Evolutionary conservation across 2,113 vertebrate species (phyloP), one percentile per base, ranked within the genome.

Genomic region (Nannobrachium achirus): DNA sequence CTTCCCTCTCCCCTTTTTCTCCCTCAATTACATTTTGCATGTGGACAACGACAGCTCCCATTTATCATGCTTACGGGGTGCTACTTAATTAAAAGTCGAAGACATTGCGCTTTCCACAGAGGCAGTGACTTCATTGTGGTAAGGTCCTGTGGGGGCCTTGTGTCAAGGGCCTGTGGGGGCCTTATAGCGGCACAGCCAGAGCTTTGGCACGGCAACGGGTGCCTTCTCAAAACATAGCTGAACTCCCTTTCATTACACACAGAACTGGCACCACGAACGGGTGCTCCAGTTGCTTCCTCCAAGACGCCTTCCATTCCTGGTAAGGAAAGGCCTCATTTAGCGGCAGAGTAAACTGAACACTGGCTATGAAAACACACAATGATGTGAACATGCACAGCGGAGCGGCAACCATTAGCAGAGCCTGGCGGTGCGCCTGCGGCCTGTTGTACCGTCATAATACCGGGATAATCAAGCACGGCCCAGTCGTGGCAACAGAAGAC

Each of bases 321-420:
- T 64, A 40, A 83, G 71, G 66, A 83, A 70, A 89, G 60, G 62
- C 76, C 57, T 59, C 58, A 65, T 82, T 81, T 86, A 33, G 70
- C 59, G 33, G 19, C 20, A 56, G 73, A 80, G 55, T 68, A 86
- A 80, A 86, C 57, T 46, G 11, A 78, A 75, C 16, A 13, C 10
- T 57, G 52, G 64, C 71, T 44, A 42, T 67, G 69, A 75, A 88
- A 76, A 76, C 62, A 80, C 56, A 48, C 48, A 68, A 60, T 25
- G 52, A 62, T 45, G 63, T 13, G 56, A 69, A 57, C 66, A 57
- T 70, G 75, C 57, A 61, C 50, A 40, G 66, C 69, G 73, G 56
- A 66, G 11, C 25, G 10, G 66, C 60, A 67, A 55, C n/a, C 19
- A 49, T 66, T 33, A 20, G 56, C 44, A 7, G 13, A 49, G 56